Conservation (phyloP, 2,113 vertebrate species). For the Haemorhous mexicanus region DNA sequence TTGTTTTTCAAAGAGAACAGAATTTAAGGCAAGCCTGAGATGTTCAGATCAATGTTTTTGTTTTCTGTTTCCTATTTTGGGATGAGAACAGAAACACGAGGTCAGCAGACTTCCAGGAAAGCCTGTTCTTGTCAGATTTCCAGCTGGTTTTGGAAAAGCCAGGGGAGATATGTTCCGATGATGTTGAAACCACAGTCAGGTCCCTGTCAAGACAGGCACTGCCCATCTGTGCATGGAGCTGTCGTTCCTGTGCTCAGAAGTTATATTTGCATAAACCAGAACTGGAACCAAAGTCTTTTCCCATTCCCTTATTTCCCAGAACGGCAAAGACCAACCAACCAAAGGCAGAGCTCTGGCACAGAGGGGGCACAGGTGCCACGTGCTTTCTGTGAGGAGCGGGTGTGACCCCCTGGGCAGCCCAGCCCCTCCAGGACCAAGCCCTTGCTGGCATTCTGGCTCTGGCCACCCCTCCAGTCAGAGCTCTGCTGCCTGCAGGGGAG, state of each 20-base stretch:
- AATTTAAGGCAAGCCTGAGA: background rate
- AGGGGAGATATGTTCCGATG: background rate
- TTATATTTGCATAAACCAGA: background rate
- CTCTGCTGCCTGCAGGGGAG: background rate
- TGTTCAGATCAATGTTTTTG: background rate
- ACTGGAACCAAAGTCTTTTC: background rate
- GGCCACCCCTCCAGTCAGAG: too few species aligned
- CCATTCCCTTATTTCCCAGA: background rate
- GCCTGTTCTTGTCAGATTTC: background rate
- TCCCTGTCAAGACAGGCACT: background rate
- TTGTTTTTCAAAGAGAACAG: background rate
- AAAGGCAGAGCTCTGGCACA: background rate
- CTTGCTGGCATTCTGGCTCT: background rate
- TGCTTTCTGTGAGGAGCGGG: background rate
- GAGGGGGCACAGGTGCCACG: background rate
- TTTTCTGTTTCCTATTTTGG: constrained; percentile 7
- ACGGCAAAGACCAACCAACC: background rate
- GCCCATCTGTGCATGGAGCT: background rate
- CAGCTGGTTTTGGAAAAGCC: background rate
- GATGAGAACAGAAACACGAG: background rate
- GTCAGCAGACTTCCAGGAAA: background rate
- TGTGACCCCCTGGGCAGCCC: background rate
- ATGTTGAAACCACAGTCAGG: background rate
- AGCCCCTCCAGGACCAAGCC: background rate
- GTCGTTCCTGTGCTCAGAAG: background rate